Evolutionary conservation across 1,140 invertebrate genomes (phyloP), one percentile per base, ranked within the genome.

Genomic region (Drosophila triauraria): DNA sequence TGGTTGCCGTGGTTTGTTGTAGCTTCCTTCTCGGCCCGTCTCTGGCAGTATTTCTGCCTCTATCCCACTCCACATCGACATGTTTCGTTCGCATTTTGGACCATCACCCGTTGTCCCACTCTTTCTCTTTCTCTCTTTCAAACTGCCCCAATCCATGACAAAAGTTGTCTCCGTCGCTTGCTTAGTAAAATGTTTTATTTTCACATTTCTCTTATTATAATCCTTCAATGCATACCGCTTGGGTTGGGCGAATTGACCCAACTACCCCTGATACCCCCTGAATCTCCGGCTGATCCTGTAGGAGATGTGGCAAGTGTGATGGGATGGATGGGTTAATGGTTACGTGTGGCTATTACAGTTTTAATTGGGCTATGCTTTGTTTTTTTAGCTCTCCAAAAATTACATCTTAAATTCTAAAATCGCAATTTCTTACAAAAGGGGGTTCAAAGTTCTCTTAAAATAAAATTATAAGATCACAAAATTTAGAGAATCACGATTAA

Each of bases 181-280:
- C 82, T 68, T 90, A 81, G 83, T 72, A 77, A 84, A 82, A 91
- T 91, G 91, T 87, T 87, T 83, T 87, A 91, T 81, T 88, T 91
- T 78, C 80, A 91, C 88, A 91, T 91, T 84, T 91, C 87, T 91
- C 87, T 87, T 91, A 91, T 91, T 91, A 91, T 91, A 91, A 91
- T 91, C 87, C 87, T 91, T 84, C 83, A 91, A 81, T 88, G 80
- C 83, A 91, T 80, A 78, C 51, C 56, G 30, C 61, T 75, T 50
- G 80, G 83, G 43, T 80, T 69, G 69, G 58, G 58, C 35, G 58
- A 46, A 61, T 70, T 67, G 74, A 48, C 54, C 48, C 51, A 58
- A 32, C 27, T 25, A 17, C 12, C 44, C 40, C 15, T 8, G 10
- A 9, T 35, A 9, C 32, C n/a, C n/a, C 25, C 20, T 35, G 35